phyloP scores from a whole-genome alignment of 2,888 invertebrate genomes.

The Perithous albicinctus region DNA sequence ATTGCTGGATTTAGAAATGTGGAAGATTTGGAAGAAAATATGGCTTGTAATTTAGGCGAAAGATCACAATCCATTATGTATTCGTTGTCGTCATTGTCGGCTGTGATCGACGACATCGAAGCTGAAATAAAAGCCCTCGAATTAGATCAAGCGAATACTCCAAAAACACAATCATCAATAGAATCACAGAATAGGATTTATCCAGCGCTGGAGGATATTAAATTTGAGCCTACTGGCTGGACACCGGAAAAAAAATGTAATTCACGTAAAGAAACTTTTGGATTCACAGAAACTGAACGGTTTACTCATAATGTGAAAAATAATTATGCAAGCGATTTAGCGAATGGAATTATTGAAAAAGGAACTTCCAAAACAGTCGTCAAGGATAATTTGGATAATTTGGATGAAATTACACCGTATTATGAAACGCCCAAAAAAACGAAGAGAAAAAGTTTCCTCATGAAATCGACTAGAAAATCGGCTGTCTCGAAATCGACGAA shows the following conservation, averaged over 20 bases:
- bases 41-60: neutral
- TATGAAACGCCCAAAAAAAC: conserved; percentile 55
- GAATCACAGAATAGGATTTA: conserved; percentile 35
- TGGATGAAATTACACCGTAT: conserved; percentile 42
- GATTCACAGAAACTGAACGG: neutral
- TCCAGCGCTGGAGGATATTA: conserved; percentile 42
- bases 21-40: conserved; percentile 13
- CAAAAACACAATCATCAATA: conserved; percentile 5
- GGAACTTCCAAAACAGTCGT: conserved; percentile 4
- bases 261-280: neutral
- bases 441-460: conserved; percentile 65
- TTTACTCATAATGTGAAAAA: neutral
- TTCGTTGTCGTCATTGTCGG: conserved; percentile 47
- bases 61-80: conserved; percentile 23
- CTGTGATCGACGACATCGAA: conserved; percentile 61
- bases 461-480: conserved; percentile 75
- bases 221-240: conserved; percentile 32
- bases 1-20: conserved; percentile 13
- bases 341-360: neutral
- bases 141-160: conserved; percentile 18
- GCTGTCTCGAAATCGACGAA: conserved; percentile 60
- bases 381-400: neutral
- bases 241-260: conserved; percentile 10
- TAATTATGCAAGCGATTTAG: neutral
- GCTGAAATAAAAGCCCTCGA: conserved; percentile 59